Evolutionary conservation across 2,113 vertebrate species (phyloP), one percentile per base, ranked within the genome.

Genomic region (Cygnus buccinator): DNA sequence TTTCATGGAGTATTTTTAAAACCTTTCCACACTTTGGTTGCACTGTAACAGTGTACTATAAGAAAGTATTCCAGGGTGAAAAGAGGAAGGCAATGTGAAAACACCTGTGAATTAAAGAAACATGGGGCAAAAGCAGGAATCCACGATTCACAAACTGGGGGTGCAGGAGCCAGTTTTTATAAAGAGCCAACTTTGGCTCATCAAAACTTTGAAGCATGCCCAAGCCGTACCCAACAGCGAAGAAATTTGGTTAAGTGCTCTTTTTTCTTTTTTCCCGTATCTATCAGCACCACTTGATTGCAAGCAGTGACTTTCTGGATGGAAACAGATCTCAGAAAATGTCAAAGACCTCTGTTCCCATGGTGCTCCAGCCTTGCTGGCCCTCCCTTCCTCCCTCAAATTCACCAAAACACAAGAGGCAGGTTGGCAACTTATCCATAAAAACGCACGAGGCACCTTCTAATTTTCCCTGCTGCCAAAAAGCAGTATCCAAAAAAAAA

Each of bases 181-280:
- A 3, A 15, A 58, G 37, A 71, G 15, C 31, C 31, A 25, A 28
- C 41, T 48, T 13, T 0, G 54, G 50, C 67, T 88, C 85, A 63
- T 22, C 31, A 39, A 23, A 66, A 17, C 17, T 54, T 19, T 31
- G 61, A 82, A 71, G 37, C 26, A 26, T 0, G 0, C 54, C 54
- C 73, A 54, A 13, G 35, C 3, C 3, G 0, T 55, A 41, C 39
- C 74, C 41, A 62, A 2, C 21, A 18, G 0, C 5, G 37, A 25
- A 43, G 46, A 33, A 35, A 15, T 18, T 17, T 12, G 20, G n/a
- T 18, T 33, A 73, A 70, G 41, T 15, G 18, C 82, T 67, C 43
- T 55, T 37, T 55, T 66, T 43, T 87, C 22, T 55, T 33, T n/a
- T 43, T 43, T 41, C 66, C 61, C 20, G 1, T 9, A 7, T 84